Base-by-base conservation (phyloP, 2,888 invertebrate genomes). In the Mongoloraphidia duomilia region DNA sequence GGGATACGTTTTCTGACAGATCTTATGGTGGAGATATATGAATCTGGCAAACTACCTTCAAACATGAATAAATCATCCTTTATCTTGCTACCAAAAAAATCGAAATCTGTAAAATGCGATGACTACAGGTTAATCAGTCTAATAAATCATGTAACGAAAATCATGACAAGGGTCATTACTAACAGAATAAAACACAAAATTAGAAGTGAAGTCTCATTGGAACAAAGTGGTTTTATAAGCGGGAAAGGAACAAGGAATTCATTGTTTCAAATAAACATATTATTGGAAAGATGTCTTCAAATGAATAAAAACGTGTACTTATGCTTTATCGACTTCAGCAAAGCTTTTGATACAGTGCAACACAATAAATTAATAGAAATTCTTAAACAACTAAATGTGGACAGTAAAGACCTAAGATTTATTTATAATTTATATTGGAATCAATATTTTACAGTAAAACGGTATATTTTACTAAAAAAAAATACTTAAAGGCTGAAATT, bases 301-400 rank as follows among this genome's bases (percentile, higher is more conserved):
- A 33, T 51, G 14, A 39, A 47, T 37, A 38, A 14, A 10, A 44
- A 47, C 12, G 34, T 52, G 12, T 46, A 47, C 17, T 42, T 38
- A 17, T 53, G 46, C 26, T 48, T 45, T n/a, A 44, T 49, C 8
- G 44, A 52, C 43, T 42, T 49, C 33, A 36, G 41, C 17, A 56
- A 56, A 35, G 50, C 53, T 14, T 57, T 57, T 36, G 48, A 55
- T 44, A 49, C 38, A 36, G 51, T 56, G 13, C 33, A 49, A 44
- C 54, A 56, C 45, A 37, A 53, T 12, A 50, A 50, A 44, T 42
- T 54, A 47, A 52, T 54, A 11, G 48, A 54, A 26, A 50, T 54
- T 41, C 46, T 57, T 44, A 51, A 49, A 50, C 41, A 37, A n/a
- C 43, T 45, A 14, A 44, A 50, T 47, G 39, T 51, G 11, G 50